Conservation (phyloP, 1,140 invertebrate species). For the Trichoplusia ni region DNA sequence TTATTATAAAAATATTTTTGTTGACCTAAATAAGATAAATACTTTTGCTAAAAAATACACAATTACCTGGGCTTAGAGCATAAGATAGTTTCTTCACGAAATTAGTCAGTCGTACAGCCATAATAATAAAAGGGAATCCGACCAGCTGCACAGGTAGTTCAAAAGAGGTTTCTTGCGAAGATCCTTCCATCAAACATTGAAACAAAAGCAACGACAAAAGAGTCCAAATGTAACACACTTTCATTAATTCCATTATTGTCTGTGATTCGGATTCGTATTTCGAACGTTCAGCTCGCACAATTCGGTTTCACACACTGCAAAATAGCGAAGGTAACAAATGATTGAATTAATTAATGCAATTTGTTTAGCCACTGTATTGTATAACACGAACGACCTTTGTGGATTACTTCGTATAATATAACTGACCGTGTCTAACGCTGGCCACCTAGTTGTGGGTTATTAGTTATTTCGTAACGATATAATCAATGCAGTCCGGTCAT, state of each 20-base stretch:
- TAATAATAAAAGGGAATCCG: conserved; percentile 91
- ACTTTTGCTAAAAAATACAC: not conserved
- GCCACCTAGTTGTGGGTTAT: conserved; percentile 42
- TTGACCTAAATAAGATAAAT: not conserved
- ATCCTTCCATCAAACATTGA: conserved; percentile 59
- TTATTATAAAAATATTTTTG: too few species aligned
- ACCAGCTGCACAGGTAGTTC: conserved; percentile 90
- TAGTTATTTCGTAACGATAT: conserved; percentile 60
- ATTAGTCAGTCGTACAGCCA: conserved; percentile 90
- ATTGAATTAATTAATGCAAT: conserved; percentile 21
- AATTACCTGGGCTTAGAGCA: conserved; percentile 90
- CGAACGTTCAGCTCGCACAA: not conserved
- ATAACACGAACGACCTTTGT: conserved; percentile 58
- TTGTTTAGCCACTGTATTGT: conserved; percentile 26
- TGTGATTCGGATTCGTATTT: not conserved
- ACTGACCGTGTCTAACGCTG: conserved; percentile 61
- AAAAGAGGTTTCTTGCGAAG: conserved; percentile 82
- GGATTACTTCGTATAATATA: conserved; percentile 57
- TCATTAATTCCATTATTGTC: conserved; percentile 61
- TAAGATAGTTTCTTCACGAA: conserved; percentile 92
- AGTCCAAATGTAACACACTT: conserved; percentile 64
- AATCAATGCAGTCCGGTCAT: conserved; percentile 36
- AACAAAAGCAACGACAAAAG: conserved; percentile 57
- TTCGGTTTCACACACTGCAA: conserved; percentile 13
- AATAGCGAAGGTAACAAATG: not conserved